Conservation (phyloP, 1,140 invertebrate genomes). For the Watersipora subatra region DNA sequence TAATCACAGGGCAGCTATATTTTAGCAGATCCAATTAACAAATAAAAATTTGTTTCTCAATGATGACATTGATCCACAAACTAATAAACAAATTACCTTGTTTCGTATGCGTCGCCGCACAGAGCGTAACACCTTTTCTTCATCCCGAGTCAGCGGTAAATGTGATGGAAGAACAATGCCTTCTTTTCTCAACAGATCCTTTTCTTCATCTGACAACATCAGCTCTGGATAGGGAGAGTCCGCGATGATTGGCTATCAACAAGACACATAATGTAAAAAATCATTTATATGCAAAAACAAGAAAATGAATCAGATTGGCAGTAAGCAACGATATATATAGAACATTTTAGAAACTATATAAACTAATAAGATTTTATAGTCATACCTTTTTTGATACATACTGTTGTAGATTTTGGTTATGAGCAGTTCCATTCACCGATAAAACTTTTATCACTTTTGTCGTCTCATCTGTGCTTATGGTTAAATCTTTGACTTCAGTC, state of each 20-base stretch:
- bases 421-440: not conserved
- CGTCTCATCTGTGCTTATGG: not conserved
- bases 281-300: not conserved
- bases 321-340: too few relatives aligned
- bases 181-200: constrained; percentile 63
- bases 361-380: too few relatives aligned
- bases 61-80: not conserved
- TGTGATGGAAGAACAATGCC: constrained; percentile 64
- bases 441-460: not conserved
- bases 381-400: too few relatives aligned
- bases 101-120: constrained; percentile 83
- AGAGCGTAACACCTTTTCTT: constrained; percentile 73
- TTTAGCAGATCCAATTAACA: not conserved
- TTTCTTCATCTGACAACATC: constrained; percentile 56
- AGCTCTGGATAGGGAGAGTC: constrained; percentile 26
- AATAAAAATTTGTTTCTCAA: not conserved
- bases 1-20: not conserved
- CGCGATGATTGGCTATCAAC: not conserved
- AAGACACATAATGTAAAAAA: not conserved
- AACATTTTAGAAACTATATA: too few relatives aligned
- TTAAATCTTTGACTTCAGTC: not conserved
- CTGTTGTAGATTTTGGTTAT: too few relatives aligned
- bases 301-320: not conserved
- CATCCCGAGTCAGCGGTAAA: constrained; percentile 64
- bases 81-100: constrained; percentile 48